Percentiles rank a stretch among this genome's conserved stretches.
Evolutionary conservation across 2,113 vertebrate species (phyloP).

Genomic region (Bufo gargarizans): DNA sequence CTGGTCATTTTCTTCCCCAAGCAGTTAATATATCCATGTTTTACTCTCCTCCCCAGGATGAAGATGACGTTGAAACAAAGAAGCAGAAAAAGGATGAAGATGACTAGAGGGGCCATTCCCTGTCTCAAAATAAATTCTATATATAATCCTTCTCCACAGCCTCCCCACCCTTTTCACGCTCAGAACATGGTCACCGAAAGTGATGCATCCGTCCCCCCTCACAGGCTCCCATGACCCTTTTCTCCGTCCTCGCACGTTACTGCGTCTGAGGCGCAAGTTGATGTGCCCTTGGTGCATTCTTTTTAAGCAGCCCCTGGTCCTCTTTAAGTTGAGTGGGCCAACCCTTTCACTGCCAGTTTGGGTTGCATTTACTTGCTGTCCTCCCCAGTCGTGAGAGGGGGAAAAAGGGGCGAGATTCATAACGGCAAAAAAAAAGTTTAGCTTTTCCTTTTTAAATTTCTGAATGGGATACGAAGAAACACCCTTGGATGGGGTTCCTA

Average conservation of each 20-base stretch:
- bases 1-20: not conserved
- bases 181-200: conserved; percentile 81
- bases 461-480: conserved; percentile 77
- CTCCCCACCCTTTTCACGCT: conserved; percentile 42
- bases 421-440: conserved; percentile 63
- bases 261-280: not conserved
- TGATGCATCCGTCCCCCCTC: conserved; percentile 58
- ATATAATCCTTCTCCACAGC: conserved; percentile 57
- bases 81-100: conserved; percentile 95
- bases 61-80: conserved; percentile 92
- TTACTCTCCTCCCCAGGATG: conserved; percentile 58
- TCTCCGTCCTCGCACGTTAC: conserved; percentile 61
- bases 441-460: conserved; percentile 85
- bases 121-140: conserved; percentile 62
- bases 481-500: conserved; percentile 54
- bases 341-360: conserved; percentile 59
- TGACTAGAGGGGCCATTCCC: conserved; percentile 80
- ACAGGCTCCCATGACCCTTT: conserved; percentile 49
- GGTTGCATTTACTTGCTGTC: conserved; percentile 64
- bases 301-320: conserved; percentile 30
- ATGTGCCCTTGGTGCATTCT: conserved; percentile 42
- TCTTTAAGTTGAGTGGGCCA: conserved; percentile 60
- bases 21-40: not conserved
- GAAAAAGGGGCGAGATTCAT: conserved; percentile 69
- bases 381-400: conserved; percentile 60